Evolutionary conservation across 2,113 vertebrate genomes (phyloP), one percentile per base, ranked within the genome.

Genomic region (Apodemus speciosus): DNA sequence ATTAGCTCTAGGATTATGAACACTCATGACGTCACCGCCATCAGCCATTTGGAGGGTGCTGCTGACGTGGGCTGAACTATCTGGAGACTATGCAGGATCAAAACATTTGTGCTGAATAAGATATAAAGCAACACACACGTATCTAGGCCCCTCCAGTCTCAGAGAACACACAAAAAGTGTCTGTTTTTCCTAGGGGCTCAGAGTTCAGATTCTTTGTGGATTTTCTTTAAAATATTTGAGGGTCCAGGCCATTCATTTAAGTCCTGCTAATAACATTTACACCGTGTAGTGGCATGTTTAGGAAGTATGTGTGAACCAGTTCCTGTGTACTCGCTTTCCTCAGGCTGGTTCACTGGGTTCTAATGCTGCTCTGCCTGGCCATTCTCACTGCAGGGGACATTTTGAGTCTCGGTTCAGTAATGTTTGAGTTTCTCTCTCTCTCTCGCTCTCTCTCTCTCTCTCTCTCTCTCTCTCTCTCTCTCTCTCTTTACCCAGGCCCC

Each of bases 241-340:
- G n/a, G 40, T 16, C 38, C 83, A 76, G 27, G 51, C 40, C 58
- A 38, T 64, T 92, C 27, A 76, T 2, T 96, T 92, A 93, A 62
- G 87, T 49, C 46, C 56, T 58, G 60, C 2, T 30, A 56, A 86
- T 46, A 46, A 49, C 66, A 40, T 4, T 83, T 73, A 25, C 35
- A 77, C 95, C 97, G 93, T 77, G 97, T 98, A 90, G 95, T 89
- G 97, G 95, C n/a, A 40, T 43, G 2, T 1, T 2, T 32, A 16
- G 40, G 43, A 76, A 58, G 53, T 81, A 6, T 49, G 23, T 68
- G 56, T 90, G 69, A 30, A 56, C 53, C 81, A 46, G 53, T 9
- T 40, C 32, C 2, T 9, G 4, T 6, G 35, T 43, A 10, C 66
- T 71, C 9, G 38, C 62, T 93, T 60, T 60, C 11, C 9, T n/a